Evolutionary conservation across 2,113 vertebrate species (phyloP), one percentile per base, ranked within the genome.

Genomic region (Cynopterus brachyotis): DNA sequence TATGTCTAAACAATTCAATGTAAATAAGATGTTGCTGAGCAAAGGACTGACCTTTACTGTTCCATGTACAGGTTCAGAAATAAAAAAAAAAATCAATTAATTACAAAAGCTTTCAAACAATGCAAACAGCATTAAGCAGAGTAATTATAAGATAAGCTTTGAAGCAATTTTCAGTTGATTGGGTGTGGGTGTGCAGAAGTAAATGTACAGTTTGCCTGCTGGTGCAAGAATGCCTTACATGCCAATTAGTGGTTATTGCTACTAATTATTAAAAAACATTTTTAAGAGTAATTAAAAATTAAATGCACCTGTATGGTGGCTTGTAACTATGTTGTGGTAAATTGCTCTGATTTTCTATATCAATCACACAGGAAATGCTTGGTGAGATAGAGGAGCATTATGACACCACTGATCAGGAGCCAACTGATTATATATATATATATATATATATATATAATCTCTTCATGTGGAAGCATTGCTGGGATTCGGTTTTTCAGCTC

Each of bases 61-160:
- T 97, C 60, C 40, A 4, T 47, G 40, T 81, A 95, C 28, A 97
- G 97, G 96, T 96, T 95, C 60, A 95, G 57, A 94, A 85, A 89
- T 72, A 50, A 83, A 83, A 67, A 62, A 75, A 96, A 95, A 95
- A 97, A 73, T 94, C 70, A 96, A 72, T 97, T 97, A 98, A 97
- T 97, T 91, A 97, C 75, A 96, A 98, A 97, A 60, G 69, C 83
- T 95, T 98, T 83, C 89, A 97, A 98, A 98, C 96, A 98, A 94
- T 93, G 83, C 73, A 98, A 98, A 97, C 60, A 98, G 90, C 83
- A 96, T 96, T 98, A 98, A 98, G 95, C 67, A 32, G 42, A 97
- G 82, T 95, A 98, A 98, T 98, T 98, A 96, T 96, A 98, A 98
- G 91, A 98, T 95, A 98, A 97, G 37, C 76, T 96, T 62, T 97